Evolutionary conservation across 2,797 vertebrate species (phyloP).

Genomic region (Sebastes iracundus): DNA sequence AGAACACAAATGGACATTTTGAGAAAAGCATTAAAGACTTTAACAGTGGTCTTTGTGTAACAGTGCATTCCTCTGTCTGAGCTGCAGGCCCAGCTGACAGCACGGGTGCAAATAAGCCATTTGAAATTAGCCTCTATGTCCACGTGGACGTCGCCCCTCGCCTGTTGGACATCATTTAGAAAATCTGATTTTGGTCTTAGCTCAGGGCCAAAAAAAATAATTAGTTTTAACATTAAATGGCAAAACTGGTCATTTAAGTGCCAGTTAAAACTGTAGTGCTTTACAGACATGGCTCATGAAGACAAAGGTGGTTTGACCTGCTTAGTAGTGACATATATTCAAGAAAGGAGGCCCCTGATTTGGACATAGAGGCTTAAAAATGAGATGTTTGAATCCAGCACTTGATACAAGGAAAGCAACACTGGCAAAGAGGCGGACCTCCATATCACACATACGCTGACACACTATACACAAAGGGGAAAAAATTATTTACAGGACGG

Average conservation of each 20-base stretch:
- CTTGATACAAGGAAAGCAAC: constrained; percentile 51
- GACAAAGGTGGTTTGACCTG: constrained; percentile 38
- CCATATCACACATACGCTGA: constrained; percentile 37
- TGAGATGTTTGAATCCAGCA: constrained; percentile 58
- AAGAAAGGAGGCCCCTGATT: constrained; percentile 45
- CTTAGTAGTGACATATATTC: constrained; percentile 1
- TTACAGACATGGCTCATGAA: constrained; percentile 31
- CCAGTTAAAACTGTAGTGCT: constrained; percentile 8
- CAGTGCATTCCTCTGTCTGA: not conserved
- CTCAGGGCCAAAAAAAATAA: constrained; percentile 3
- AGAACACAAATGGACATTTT: not conserved
- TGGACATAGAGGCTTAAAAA: constrained; percentile 33
- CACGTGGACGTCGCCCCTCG: not conserved
- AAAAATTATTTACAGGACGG: constrained; percentile 60
- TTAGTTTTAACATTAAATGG: not conserved
- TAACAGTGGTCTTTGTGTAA: not conserved
- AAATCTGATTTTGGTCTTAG: constrained; percentile 41
- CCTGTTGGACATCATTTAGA: constrained; percentile 12
- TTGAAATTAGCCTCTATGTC: not conserved
- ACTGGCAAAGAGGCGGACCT: constrained; percentile 10
- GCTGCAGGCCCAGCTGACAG: constrained; percentile 3
- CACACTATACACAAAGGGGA: constrained; percentile 25
- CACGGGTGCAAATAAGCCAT: constrained; percentile 10
- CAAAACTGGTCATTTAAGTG: not conserved
- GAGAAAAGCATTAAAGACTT: not conserved